These are phyloP conservation scores for Thera obeliscata DNA, from an alignment of 2,888 invertebrate species.

Conservation along the genomic window DNA sequence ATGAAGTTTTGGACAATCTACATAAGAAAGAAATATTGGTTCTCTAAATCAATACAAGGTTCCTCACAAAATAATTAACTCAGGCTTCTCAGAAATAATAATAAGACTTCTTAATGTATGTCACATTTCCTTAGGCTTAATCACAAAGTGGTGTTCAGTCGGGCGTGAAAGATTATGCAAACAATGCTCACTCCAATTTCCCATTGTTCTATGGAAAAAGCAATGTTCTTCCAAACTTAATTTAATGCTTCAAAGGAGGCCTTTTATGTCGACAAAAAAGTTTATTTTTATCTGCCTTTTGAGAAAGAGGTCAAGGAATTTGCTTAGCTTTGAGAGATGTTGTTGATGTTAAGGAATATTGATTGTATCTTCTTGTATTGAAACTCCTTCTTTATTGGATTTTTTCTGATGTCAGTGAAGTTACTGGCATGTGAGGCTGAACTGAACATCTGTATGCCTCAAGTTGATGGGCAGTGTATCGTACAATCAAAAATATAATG, in stretches of 20 bases:
- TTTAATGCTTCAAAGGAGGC: not conserved
- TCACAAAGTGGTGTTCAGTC: constrained; percentile 9
- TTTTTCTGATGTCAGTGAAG: too few relatives aligned
- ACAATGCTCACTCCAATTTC: constrained; percentile 9
- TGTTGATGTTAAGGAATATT: too few relatives aligned
- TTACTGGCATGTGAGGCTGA: too few relatives aligned
- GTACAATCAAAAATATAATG: too few relatives aligned
- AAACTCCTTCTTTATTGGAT: too few relatives aligned
- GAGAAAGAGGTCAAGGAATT: not conserved
- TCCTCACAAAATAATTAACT: not conserved
- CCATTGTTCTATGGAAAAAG: constrained; percentile 7
- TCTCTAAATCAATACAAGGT: not conserved
- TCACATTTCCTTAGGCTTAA: not conserved
- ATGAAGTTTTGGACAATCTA: too few relatives aligned
- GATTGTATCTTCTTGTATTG: too few relatives aligned
- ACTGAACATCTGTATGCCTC: too few relatives aligned
- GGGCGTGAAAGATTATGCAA: constrained; percentile 20
- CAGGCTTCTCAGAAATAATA: too few relatives aligned
- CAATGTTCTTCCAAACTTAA: not conserved
- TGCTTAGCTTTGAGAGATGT: not conserved
- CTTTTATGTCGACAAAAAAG: not conserved
- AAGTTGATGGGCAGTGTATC: too few relatives aligned
- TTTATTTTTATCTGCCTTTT: not conserved
- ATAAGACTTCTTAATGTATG: not conserved
- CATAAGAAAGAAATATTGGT: too few relatives aligned